phyloP scores from a whole-genome alignment of 2,888 invertebrate genomes.

The Deilephila porcellus region DNA sequence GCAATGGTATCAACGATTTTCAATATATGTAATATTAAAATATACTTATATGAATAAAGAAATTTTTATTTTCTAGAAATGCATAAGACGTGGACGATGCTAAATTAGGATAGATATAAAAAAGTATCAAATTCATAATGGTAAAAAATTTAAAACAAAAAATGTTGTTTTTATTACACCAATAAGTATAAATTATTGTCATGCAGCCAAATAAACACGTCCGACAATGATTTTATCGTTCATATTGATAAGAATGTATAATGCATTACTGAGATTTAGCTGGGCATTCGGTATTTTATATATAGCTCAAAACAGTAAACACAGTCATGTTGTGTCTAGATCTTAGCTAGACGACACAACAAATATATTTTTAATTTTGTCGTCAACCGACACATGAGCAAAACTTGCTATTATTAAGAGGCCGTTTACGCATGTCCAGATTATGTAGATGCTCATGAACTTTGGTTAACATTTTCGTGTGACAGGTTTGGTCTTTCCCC shows the following conservation, averaged over 20 bases:
- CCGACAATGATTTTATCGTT: neutral
- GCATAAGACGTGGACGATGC: no score
- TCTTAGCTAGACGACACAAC: constrained; percentile 1
- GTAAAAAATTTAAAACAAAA: neutral
- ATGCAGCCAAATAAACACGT: neutral
- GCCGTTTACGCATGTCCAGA: no score
- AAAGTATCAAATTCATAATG: neutral
- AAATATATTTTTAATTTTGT: neutral
- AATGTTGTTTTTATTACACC: neutral
- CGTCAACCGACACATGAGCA: neutral
- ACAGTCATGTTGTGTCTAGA: constrained; percentile 12
- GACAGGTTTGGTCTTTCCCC: no score
- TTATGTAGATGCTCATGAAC: no score
- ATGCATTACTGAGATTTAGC: neutral
- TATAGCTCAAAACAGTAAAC: neutral
- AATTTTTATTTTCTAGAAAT: no score
- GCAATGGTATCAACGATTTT: no score
- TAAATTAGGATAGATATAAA: no score
- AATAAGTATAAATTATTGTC: constrained; percentile 10
- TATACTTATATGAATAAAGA: no score
- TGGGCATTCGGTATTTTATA: constrained; percentile 4
- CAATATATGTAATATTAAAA: no score
- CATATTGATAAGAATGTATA: neutral
- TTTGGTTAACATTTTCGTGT: no score
- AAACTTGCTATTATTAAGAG: neutral